Conservation (phyloP, 2,113 vertebrate species). For the Osmerus eperlanus region DNA sequence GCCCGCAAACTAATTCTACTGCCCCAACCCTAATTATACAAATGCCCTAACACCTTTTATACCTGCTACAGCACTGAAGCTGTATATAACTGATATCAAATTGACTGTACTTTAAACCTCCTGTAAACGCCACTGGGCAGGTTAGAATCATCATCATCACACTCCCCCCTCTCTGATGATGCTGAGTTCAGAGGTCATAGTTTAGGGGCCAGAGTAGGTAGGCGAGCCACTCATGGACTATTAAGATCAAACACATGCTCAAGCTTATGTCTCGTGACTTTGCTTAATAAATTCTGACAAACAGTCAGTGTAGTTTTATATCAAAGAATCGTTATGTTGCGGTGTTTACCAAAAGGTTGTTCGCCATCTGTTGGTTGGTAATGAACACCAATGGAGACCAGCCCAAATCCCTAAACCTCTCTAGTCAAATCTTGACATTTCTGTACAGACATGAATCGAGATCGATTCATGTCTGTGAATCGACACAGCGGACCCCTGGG, state of each 20-base stretch:
- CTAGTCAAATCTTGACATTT: too few relatives aligned
- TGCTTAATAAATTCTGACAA: too few relatives aligned
- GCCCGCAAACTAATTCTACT: too few relatives aligned
- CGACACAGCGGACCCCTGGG: conserved; percentile 30
- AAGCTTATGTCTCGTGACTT: too few relatives aligned
- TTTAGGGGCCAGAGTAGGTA: not conserved
- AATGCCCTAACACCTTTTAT: not conserved
- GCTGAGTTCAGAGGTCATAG: not conserved
- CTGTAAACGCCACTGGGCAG: too few relatives aligned
- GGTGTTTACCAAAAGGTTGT: not conserved
- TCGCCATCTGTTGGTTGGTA: not conserved
- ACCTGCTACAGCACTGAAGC: not conserved
- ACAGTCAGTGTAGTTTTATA: not conserved
- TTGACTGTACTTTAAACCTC: too few relatives aligned
- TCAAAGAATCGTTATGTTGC: not conserved
- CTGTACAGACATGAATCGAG: not conserved
- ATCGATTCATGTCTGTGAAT: too few relatives aligned
- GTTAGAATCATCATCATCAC: not conserved
- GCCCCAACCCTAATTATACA: too few relatives aligned
- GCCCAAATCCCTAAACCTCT: too few relatives aligned
- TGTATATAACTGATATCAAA: not conserved
- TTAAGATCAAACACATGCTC: too few relatives aligned
- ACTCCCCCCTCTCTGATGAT: not conserved
- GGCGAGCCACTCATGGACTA: too few relatives aligned
- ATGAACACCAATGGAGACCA: too few relatives aligned